Evolutionary conservation across 2,113 vertebrate species (phyloP), one percentile per base, ranked within the genome.

Genomic region (Gavia stellata): DNA sequence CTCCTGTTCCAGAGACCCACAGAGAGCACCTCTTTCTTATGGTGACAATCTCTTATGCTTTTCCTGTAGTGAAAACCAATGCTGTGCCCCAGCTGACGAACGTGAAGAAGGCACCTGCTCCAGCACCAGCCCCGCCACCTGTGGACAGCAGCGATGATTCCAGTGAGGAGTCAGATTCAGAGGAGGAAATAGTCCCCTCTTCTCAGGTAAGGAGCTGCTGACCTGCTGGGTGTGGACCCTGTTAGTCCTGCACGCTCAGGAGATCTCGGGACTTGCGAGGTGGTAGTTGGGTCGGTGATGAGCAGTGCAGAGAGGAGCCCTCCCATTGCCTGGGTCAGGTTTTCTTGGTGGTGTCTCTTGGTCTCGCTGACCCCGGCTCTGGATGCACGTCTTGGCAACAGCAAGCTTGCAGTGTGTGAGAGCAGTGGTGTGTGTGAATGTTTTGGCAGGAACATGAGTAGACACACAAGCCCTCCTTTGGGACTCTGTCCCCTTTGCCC

Each of bases 81-180:
- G 42, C 83, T 65, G 44, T 80, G 40, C 49, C 74, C 45, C 92
- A 95, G 3, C 24, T 67, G 34, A 8, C 49, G 21, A n/a, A 33
- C 0, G 50, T 12, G 33, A 92, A 87, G 79, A 96, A 93, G 55
- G n/a, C 78, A 25, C 44, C 17, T 0, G 19, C 74, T 52, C 36
- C 12, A 0, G 66, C 83, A n/a, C 40, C 90, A 55, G 90, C 72
- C 36, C 70, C 92, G 88, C 31, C 9, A 25, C 31, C 78, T 59
- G 90, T 52, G 50, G 81, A 61, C 38, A 97, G 94, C 80, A 97
- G 96, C 0, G 87, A 94, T 26, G 93, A 96, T 87, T 97, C 97
- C 58, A 97, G 88, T 0, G 56, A 95, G 59, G 95, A 95, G 25
- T 96, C 96, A 0, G 96, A 96, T 65, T 95, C 95, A 8, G 96